Conservation (phyloP, 2,113 vertebrate genomes). For the Archocentrus centrarchus region DNA sequence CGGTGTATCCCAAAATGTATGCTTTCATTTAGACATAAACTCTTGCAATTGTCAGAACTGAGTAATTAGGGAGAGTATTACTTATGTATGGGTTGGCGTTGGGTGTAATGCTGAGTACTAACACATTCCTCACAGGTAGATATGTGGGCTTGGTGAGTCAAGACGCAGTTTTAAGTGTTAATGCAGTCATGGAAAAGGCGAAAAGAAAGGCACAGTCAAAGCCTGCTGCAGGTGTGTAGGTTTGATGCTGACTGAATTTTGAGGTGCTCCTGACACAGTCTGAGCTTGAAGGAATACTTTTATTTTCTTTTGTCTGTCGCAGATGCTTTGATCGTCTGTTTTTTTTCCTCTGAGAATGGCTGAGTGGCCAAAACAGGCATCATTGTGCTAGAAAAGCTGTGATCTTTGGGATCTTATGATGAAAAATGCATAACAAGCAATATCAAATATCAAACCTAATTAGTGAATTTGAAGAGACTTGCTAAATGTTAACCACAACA, state of each 20-base stretch:
- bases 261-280: conserved; percentile 33
- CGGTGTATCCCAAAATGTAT: neutral
- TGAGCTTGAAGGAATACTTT: conserved; percentile 22
- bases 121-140: conserved; percentile 31
- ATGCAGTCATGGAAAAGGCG: neutral
- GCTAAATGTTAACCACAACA: neutral
- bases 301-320: conserved; percentile 29
- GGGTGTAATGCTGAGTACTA: neutral
- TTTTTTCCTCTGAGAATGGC: conserved; percentile 17
- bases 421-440: neutral
- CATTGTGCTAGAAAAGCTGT: neutral
- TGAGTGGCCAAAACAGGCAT: conserved; percentile 1
- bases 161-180: conserved; percentile 17
- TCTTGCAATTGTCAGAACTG: neutral
- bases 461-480: neutral
- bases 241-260: conserved; percentile 23
- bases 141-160: conserved; percentile 42
- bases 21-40: neutral
- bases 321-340: conserved; percentile 19
- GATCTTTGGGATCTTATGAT: neutral
- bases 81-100: neutral
- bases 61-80: neutral
- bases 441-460: neutral
- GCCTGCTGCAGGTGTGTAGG: conserved; percentile 26
- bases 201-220: conserved; percentile 11